These are phyloP conservation scores for Melanotaenia nigrans DNA, from an alignment of 2,797 vertebrate genomes.

Conservation along the genomic window DNA sequence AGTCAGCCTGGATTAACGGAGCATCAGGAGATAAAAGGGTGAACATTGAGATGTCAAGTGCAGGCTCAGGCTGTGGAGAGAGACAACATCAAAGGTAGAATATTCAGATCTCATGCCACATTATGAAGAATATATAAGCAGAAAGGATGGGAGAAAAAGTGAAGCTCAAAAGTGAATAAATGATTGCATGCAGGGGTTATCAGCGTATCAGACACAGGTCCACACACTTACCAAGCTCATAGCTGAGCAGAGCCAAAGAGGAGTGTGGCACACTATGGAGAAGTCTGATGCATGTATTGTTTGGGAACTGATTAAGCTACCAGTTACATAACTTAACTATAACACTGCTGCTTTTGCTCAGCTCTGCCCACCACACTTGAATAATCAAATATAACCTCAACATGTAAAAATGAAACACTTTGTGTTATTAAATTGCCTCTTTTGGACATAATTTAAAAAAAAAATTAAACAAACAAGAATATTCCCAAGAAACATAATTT, in stretches of 20 bases:
- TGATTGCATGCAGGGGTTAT: conserved; percentile 59
- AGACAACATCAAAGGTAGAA: conserved; percentile 76
- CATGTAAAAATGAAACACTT: neutral
- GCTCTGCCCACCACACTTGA: neutral
- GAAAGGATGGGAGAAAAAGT: conserved; percentile 41
- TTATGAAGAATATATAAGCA: conserved; percentile 68
- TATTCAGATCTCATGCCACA: conserved; percentile 71
- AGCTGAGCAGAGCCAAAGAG: conserved; percentile 42
- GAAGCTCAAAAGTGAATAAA: conserved; percentile 57
- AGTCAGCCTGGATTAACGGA: conserved; percentile 70
- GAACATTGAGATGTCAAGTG: conserved; percentile 71
- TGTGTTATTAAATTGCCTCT: neutral
- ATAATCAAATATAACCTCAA: neutral
- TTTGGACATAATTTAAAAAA: neutral
- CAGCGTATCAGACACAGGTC: conserved; percentile 56
- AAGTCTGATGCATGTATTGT: neutral
- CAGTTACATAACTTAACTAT: neutral
- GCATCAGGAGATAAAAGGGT: conserved; percentile 63
- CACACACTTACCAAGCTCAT: conserved; percentile 69
- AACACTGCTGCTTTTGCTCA: neutral
- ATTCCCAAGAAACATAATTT: neutral
- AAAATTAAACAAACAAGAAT: neutral
- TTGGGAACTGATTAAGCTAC: conserved; percentile 1
- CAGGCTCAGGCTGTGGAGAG: conserved; percentile 64
- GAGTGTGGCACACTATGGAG: conserved; percentile 17